Evolutionary conservation across 2,113 vertebrate species (phyloP).

Genomic region (Prunella fulvescens): DNA sequence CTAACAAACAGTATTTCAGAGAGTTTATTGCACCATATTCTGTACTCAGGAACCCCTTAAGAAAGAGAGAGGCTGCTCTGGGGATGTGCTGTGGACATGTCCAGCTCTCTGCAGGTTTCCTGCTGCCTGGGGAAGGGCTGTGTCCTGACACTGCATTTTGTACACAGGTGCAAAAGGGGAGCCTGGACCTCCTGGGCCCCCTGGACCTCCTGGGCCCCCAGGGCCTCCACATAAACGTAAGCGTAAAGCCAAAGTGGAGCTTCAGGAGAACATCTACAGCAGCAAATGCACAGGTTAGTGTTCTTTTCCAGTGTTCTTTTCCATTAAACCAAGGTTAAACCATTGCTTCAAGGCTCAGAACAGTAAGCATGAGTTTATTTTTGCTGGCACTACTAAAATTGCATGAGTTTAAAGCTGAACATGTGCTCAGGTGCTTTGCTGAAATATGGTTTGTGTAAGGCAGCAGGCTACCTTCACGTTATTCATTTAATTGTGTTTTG

Average conservation of each 20-base stretch:
- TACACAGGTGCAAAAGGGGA: slow-evolving; percentile 75
- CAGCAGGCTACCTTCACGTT: background rate
- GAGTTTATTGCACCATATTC: background rate
- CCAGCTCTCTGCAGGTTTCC: background rate
- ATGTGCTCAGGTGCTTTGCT: background rate
- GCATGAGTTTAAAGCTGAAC: background rate
- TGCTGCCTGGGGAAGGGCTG: background rate
- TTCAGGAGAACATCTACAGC: slow-evolving; percentile 54
- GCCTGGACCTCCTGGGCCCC: slow-evolving; percentile 71
- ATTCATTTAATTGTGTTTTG: background rate
- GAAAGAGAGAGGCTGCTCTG: background rate
- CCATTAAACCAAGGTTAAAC: background rate
- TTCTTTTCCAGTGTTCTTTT: background rate
- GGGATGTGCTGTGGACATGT: rapidly evolving
- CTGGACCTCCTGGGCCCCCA: slow-evolving; percentile 69
- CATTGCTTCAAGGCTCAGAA: background rate
- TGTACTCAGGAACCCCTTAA: background rate
- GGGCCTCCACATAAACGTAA: slow-evolving; percentile 76
- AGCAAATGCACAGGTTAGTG: slow-evolving; percentile 58
- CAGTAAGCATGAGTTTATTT: background rate
- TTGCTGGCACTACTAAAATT: background rate
- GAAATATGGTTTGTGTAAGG: background rate
- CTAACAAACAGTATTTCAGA: background rate
- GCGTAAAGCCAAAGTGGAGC: slow-evolving; percentile 71
- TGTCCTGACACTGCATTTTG: background rate